These are phyloP conservation scores for Drosophila albomicans DNA, from an alignment of 1,140 invertebrate genomes.

Conservation along the genomic window DNA sequence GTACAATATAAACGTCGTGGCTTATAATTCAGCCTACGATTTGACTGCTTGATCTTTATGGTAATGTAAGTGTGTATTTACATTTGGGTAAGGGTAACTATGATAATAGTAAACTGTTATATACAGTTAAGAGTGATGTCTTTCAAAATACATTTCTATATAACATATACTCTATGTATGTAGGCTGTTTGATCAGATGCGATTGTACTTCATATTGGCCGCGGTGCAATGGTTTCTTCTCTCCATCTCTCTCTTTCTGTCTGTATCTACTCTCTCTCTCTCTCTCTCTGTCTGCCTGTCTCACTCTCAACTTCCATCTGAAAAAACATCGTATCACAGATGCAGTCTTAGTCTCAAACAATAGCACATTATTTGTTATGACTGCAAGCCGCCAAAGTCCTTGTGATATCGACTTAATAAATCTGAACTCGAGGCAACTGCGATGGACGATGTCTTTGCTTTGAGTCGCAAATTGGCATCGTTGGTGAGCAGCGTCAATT, in stretches of 20 bases:
- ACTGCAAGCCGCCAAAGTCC: slow-evolving; percentile 38
- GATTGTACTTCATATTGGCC: slow-evolving; percentile 48
- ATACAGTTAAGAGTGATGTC: not conserved
- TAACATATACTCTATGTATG: not conserved
- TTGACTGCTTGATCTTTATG: not conserved
- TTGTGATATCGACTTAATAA: slow-evolving; percentile 45
- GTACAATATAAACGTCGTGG: slow-evolving; percentile 3
- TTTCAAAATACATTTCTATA: not conserved
- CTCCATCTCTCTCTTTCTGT: not conserved
- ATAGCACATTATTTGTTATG: slow-evolving; percentile 5
- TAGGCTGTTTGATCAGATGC: not conserved
- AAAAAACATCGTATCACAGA: slow-evolving; percentile 23
- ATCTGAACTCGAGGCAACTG: slow-evolving; percentile 61
- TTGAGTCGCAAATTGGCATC: slow-evolving; percentile 78
- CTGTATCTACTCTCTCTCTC: not conserved
- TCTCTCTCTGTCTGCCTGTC: not conserved
- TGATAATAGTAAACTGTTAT: not conserved
- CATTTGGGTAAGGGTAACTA: not conserved
- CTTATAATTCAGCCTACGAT: slow-evolving; percentile 10
- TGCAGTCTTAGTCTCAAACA: not conserved
- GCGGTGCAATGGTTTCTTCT: slow-evolving; percentile 18
- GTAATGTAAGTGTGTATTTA: not conserved
- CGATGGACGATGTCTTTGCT: slow-evolving; percentile 67
- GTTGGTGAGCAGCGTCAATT: slow-evolving; percentile 73
- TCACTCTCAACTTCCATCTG: not conserved